Conservation (phyloP, 1,140 invertebrate species). For the Calycopis cecrops region DNA sequence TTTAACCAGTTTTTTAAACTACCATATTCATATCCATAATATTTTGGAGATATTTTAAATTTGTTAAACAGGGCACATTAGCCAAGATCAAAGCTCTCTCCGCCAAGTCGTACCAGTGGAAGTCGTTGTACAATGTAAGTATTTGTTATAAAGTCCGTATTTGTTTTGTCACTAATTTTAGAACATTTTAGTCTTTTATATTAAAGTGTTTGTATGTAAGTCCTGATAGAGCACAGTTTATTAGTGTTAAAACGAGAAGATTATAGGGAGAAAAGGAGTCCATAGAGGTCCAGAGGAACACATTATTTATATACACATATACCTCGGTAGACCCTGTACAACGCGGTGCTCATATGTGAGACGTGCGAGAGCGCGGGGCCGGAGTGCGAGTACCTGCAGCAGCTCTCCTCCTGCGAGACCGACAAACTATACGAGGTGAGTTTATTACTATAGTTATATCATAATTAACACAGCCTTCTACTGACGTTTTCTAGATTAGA, state of each 20-base stretch:
- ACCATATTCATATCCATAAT: not conserved
- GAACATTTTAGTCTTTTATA: too few relatives aligned
- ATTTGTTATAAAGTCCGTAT: too few relatives aligned
- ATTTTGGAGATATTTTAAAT: not conserved
- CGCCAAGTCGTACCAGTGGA: slow-evolving; percentile 81
- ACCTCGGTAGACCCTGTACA: slow-evolving; percentile 80
- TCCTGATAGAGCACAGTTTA: too few relatives aligned
- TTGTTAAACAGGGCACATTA: slow-evolving; percentile 65
- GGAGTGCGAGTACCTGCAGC: slow-evolving; percentile 73
- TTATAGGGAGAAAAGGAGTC: too few relatives aligned
- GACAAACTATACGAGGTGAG: slow-evolving; percentile 78
- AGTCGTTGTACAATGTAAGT: slow-evolving; percentile 77
- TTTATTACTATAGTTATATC: slow-evolving; percentile 30
- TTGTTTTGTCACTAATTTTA: too few relatives aligned
- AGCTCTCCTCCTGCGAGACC: slow-evolving; percentile 74
- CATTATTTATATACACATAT: too few relatives aligned
- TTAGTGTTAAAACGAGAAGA: too few relatives aligned
- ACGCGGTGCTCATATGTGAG: slow-evolving; percentile 79
- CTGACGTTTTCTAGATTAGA: too few relatives aligned
- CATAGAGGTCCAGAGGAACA: too few relatives aligned
- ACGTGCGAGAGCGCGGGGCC: slow-evolving; percentile 72
- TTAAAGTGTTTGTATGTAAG: not conserved
- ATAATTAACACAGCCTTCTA: not conserved
- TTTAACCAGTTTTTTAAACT: too few relatives aligned
- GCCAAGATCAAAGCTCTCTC: slow-evolving; percentile 77